A percentile compares a stretch with the other conserved stretches of the same genome.
Conservation (phyloP, 2,113 vertebrate genomes). For the Ariopsis seemanni region DNA sequence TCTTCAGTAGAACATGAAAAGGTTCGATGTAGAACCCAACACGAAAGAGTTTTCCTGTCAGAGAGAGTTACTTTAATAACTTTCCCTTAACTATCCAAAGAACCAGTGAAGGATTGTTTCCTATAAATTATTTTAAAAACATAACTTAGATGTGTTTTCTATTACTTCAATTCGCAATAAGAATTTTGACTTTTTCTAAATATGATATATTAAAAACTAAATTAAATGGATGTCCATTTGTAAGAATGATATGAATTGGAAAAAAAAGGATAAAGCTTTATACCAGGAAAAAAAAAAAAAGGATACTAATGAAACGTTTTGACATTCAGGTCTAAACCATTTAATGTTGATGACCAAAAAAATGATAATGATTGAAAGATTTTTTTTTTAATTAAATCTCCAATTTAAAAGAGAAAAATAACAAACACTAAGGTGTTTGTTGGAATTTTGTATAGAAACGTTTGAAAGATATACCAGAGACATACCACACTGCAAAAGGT, state of each 20-base stretch:
- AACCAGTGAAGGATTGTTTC: background rate
- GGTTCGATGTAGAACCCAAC: background rate
- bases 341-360: background rate
- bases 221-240: too few relatives aligned
- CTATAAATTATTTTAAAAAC: background rate
- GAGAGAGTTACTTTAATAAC: background rate
- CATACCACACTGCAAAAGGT: background rate
- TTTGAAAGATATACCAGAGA: background rate
- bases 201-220: too few relatives aligned
- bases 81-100: background rate
- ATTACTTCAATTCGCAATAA: too few relatives aligned
- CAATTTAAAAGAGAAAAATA: background rate
- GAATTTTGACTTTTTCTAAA: too few relatives aligned
- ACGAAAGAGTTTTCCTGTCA: background rate
- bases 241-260: too few relatives aligned
- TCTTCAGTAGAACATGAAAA: background rate
- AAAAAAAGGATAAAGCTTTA: too few relatives aligned
- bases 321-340: background rate
- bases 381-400: background rate
- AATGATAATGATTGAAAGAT: background rate
- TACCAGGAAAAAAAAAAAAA: too few relatives aligned
- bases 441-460: background rate
- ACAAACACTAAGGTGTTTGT: background rate
- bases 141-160: background rate
- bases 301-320: background rate